phyloP scores from a whole-genome alignment of 2,797 vertebrate species.

The Paedocypris micromegethes region DNA sequence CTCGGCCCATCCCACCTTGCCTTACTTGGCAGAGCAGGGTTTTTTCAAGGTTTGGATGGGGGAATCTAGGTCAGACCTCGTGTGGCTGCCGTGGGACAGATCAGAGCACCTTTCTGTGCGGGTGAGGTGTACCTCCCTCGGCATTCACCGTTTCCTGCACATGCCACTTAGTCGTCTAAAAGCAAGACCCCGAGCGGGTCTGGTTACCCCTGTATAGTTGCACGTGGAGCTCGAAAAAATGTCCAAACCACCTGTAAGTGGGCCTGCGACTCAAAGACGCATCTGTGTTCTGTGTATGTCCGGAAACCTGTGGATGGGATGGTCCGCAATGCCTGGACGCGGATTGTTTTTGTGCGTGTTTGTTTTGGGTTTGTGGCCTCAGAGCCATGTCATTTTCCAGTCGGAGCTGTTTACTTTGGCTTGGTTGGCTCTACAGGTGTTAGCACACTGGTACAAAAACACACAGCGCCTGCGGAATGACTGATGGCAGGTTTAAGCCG shows the following conservation, averaged over 20 bases:
- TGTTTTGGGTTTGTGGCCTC: slow-evolving; percentile 30
- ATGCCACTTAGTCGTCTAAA: slow-evolving; percentile 17
- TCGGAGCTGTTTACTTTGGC: slow-evolving; percentile 37
- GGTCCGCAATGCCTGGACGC: background rate
- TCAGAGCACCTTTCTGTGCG: slow-evolving; percentile 39
- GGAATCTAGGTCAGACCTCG: slow-evolving; percentile 38
- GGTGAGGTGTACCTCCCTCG: slow-evolving; percentile 28
- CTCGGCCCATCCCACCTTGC: slow-evolving; percentile 35
- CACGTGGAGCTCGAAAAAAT: slow-evolving; percentile 10
- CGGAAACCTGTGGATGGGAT: background rate
- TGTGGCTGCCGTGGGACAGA: slow-evolving; percentile 30
- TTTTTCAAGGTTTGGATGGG: slow-evolving; percentile 31
- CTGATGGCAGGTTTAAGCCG: slow-evolving; percentile 18
- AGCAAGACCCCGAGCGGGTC: slow-evolving; percentile 8
- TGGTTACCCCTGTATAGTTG: slow-evolving; percentile 3
- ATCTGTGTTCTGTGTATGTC: slow-evolving; percentile 12
- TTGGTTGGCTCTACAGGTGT: slow-evolving; percentile 17
- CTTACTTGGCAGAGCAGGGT: slow-evolving; percentile 41
- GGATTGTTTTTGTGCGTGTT: slow-evolving; percentile 27
- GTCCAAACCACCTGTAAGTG: background rate
- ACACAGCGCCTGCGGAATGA: slow-evolving; percentile 4
- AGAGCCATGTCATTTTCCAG: slow-evolving; percentile 31
- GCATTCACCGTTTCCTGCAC: slow-evolving; percentile 27
- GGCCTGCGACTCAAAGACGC: slow-evolving; percentile 12
- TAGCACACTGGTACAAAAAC: slow-evolving; percentile 9